These are phyloP conservation scores for Megaceryle alcyon DNA, from an alignment of 2,797 vertebrate species.

Conservation along the genomic window DNA sequence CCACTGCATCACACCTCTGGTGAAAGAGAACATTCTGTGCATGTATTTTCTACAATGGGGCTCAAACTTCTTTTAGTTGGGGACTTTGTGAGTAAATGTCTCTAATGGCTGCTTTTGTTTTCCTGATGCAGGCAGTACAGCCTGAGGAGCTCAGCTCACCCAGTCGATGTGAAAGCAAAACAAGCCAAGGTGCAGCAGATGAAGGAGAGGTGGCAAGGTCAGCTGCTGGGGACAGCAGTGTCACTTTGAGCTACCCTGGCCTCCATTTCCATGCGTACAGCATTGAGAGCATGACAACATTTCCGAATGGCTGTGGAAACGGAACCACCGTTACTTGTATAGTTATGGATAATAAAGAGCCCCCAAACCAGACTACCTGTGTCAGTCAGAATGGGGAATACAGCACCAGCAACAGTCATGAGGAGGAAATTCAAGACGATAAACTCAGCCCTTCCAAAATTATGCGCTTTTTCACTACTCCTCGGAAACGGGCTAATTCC, in stretches of 20 bases:
- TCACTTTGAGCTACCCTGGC: conserved; percentile 73
- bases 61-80: background rate
- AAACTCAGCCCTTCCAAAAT: conserved; percentile 85
- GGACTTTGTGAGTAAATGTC: background rate
- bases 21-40: accelerated
- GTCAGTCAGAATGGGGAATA: conserved; percentile 62
- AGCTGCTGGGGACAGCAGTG: conserved; percentile 56
- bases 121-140: conserved; percentile 78
- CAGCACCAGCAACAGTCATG: background rate
- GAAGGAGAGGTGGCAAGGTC: conserved; percentile 13
- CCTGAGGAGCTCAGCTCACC: conserved; percentile 74
- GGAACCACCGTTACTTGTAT: conserved; percentile 55
- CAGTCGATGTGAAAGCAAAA: conserved; percentile 48
- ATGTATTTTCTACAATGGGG: background rate
- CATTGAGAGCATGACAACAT: conserved; percentile 74
- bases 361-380: conserved; percentile 40
- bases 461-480: conserved; percentile 86
- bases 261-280: conserved; percentile 18
- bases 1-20: background rate
- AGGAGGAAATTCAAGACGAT: conserved; percentile 72
- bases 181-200: conserved; percentile 4
- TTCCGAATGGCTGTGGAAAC: conserved; percentile 73
- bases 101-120: conserved; percentile 62
- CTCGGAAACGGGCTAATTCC: conserved; percentile 77
- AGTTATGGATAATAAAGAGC: conserved; percentile 66